These are phyloP conservation scores for Euplagia quadripunctaria DNA, from an alignment of 2,888 invertebrate species.

Conservation along the genomic window DNA sequence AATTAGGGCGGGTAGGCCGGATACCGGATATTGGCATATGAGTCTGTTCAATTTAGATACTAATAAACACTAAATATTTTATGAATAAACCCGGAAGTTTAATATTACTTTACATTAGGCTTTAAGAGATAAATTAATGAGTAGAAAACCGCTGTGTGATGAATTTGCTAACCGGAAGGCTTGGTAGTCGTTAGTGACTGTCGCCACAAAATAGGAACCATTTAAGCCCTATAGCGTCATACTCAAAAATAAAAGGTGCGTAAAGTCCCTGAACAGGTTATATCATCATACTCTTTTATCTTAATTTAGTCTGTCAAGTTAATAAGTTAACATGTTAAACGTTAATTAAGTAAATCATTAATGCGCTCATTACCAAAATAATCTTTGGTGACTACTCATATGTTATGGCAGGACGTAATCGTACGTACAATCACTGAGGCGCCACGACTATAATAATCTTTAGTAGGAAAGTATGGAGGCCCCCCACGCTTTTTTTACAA, in stretches of 20 bases:
- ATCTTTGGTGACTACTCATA: conserved; percentile 15
- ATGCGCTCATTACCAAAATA: conserved; percentile 20
- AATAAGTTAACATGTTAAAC: conserved; percentile 17
- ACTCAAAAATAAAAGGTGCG: background rate
- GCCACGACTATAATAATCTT: conserved; percentile 8
- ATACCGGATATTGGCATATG: too few species aligned
- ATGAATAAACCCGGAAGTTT: too few species aligned
- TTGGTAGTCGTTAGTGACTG: too few species aligned
- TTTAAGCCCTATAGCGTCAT: background rate
- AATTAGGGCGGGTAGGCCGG: too few species aligned
- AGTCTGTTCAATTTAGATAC: too few species aligned
- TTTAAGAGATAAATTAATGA: too few species aligned
- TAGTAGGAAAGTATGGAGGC: background rate
- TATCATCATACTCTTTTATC: conserved; percentile 13
- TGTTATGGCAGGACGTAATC: conserved; percentile 19
- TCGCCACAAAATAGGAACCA: too few species aligned
- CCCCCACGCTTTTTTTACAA: too few species aligned
- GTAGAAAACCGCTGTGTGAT: too few species aligned
- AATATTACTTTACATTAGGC: too few species aligned
- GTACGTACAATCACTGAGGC: conserved; percentile 14
- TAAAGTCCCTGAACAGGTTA: background rate
- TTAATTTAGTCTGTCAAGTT: conserved; percentile 19
- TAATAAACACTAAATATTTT: too few species aligned
- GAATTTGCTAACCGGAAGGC: too few species aligned
- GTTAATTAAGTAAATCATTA: conserved; percentile 22